These are phyloP conservation scores for Chaetorhynchus papuensis DNA, from an alignment of 2,113 vertebrate species.

Conservation along the genomic window DNA sequence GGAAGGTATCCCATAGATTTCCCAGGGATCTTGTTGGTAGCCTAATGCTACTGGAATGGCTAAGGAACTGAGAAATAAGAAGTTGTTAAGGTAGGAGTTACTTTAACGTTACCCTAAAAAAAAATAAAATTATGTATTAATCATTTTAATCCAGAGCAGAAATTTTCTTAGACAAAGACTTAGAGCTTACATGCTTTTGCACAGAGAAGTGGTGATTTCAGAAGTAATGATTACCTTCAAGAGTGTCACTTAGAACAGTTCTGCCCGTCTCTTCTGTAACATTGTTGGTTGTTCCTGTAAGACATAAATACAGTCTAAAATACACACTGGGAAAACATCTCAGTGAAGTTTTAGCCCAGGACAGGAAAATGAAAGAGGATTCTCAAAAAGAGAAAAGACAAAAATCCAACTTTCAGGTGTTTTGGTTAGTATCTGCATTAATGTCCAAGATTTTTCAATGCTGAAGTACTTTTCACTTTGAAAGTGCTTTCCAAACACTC, in stretches of 20 bases:
- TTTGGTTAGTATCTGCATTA: not conserved
- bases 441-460: not conserved
- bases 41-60: not conserved
- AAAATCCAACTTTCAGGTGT: not conserved
- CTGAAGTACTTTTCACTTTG: not conserved
- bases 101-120: not conserved
- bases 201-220: not conserved
- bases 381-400: not conserved
- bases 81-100: not conserved
- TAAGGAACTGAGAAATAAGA: not conserved
- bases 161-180: not conserved
- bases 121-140: not conserved
- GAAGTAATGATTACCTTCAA: not conserved
- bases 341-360: not conserved
- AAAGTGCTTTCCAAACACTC: slow-evolving; percentile 36
- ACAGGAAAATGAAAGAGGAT: not conserved
- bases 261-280: not conserved
- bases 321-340: not conserved
- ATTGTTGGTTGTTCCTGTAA: not conserved
- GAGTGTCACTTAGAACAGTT: not conserved
- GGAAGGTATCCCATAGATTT: not conserved
- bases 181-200: not conserved
- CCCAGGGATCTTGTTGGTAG: not conserved
- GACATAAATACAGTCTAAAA: not conserved
- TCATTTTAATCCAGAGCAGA: not conserved